Percentiles rank a stretch among this genome's conserved stretches.
Conservation (phyloP, 2,888 invertebrate genomes). For the Poecilobothrus nobilitatus region DNA sequence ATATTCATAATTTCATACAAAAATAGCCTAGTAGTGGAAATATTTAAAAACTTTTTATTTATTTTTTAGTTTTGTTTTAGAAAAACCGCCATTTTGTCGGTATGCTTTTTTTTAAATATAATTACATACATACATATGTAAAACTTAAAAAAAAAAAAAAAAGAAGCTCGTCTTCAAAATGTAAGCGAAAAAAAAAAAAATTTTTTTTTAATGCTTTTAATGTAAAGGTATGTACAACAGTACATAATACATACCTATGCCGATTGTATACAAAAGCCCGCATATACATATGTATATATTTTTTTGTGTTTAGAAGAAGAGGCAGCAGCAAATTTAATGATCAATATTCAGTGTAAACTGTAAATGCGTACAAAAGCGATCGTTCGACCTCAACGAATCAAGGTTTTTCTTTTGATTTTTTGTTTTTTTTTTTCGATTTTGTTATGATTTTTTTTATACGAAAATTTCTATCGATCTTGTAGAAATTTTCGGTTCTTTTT, state of each 20-base stretch:
- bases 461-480: too few relatives aligned
- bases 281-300: background rate
- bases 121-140: too few relatives aligned
- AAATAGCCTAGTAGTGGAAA: too few relatives aligned
- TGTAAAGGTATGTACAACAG: too few relatives aligned
- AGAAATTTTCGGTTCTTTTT: background rate
- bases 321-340: background rate
- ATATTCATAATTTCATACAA: too few relatives aligned
- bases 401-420: background rate
- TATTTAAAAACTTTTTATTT: too few relatives aligned
- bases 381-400: slow-evolving; percentile 1
- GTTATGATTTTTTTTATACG: background rate
- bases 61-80: too few relatives aligned
- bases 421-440: background rate
- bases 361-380: background rate
- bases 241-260: too few relatives aligned
- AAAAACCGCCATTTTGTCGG: background rate
- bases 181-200: too few relatives aligned
- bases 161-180: background rate
- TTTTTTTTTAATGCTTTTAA: too few relatives aligned
- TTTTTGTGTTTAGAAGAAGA: background rate
- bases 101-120: too few relatives aligned
- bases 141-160: too few relatives aligned
- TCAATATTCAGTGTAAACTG: background rate
- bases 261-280: background rate